These are phyloP conservation scores for Cryptoleucopteryx plumbea DNA, from an alignment of 2,113 vertebrate genomes.

Conservation along the genomic window DNA sequence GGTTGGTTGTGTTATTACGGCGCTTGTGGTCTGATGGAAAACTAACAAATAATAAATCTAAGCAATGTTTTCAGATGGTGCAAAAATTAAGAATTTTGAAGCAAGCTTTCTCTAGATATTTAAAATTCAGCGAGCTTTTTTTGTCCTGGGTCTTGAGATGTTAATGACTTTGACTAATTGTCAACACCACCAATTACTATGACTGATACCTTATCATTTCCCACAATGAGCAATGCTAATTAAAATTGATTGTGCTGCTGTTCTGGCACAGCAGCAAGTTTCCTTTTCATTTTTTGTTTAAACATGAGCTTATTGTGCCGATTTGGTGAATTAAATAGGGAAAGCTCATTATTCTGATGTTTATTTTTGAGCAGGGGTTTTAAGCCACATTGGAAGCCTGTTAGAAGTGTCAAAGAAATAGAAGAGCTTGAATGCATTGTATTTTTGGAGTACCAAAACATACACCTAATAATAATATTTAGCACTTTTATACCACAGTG, in stretches of 20 bases:
- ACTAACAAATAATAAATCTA: background rate
- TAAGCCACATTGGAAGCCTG: slow-evolving; percentile 44
- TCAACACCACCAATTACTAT: slow-evolving; percentile 80
- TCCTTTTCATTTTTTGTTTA: slow-evolving; percentile 68
- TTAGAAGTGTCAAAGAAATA: slow-evolving; percentile 54
- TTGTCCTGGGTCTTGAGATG: slow-evolving; percentile 73
- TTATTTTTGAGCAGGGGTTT: slow-evolving; percentile 64
- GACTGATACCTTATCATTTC: slow-evolving; percentile 85
- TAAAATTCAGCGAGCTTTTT: slow-evolving; percentile 63
- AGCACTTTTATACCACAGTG: background rate
- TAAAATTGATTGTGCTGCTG: slow-evolving; percentile 77
- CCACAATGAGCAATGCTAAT: slow-evolving; percentile 83
- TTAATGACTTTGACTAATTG: slow-evolving; percentile 83
- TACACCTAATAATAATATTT: slow-evolving; percentile 38
- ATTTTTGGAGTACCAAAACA: slow-evolving; percentile 47
- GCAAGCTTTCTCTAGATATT: slow-evolving; percentile 18
- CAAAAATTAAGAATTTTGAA: slow-evolving; percentile 20
- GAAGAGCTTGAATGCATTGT: slow-evolving; percentile 16
- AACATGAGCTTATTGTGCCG: slow-evolving; percentile 71
- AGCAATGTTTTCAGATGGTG: background rate
- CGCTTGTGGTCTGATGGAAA: background rate
- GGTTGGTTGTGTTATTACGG: background rate
- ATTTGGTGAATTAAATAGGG: slow-evolving; percentile 69
- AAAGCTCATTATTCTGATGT: slow-evolving; percentile 63
- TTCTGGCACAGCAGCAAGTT: slow-evolving; percentile 67